Evolutionary conservation across 1,140 invertebrate species (phyloP).

Genomic region (Archegozetes longisetosus): DNA sequence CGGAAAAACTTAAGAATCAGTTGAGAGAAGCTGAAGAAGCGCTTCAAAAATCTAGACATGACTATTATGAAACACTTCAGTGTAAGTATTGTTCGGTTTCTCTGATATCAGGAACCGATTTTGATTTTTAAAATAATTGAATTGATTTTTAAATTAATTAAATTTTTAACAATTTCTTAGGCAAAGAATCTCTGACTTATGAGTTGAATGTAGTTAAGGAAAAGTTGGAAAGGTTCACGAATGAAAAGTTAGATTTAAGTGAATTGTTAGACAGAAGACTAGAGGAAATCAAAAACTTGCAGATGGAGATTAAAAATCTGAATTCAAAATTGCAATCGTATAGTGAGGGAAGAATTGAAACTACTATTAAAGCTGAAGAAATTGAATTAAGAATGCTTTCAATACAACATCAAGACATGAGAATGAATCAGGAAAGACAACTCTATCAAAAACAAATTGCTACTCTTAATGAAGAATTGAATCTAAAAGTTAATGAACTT

Average conservation of each 20-base stretch:
- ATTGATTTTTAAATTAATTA: no score
- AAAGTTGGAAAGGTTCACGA: not conserved
- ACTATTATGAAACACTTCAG: constrained; percentile 4
- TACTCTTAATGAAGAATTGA: constrained; percentile 53
- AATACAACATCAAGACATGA: constrained; percentile 43
- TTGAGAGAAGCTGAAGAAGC: constrained; percentile 9
- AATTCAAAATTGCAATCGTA: not conserved
- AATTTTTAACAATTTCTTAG: no score
- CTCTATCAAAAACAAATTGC: constrained; percentile 57
- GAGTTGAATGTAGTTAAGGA: not conserved
- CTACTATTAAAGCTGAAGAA: constrained; percentile 1
- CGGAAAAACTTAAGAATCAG: constrained; percentile 10
- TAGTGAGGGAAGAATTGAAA: not conserved
- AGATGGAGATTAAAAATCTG: not conserved
- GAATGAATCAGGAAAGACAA: constrained; percentile 58
- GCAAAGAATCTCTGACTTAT: not conserved
- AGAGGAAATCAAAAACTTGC: not conserved
- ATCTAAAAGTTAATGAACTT: constrained; percentile 53
- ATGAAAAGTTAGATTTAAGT: not conserved
- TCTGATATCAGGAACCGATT: not conserved
- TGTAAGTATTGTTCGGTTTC: constrained; percentile 5
- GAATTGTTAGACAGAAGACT: constrained; percentile 8
- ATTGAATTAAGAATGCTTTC: constrained; percentile 1
- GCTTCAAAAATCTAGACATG: constrained; percentile 6
- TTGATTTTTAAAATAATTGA: not conserved